Conservation (phyloP, 2,113 vertebrate genomes). For the Grus americana region DNA sequence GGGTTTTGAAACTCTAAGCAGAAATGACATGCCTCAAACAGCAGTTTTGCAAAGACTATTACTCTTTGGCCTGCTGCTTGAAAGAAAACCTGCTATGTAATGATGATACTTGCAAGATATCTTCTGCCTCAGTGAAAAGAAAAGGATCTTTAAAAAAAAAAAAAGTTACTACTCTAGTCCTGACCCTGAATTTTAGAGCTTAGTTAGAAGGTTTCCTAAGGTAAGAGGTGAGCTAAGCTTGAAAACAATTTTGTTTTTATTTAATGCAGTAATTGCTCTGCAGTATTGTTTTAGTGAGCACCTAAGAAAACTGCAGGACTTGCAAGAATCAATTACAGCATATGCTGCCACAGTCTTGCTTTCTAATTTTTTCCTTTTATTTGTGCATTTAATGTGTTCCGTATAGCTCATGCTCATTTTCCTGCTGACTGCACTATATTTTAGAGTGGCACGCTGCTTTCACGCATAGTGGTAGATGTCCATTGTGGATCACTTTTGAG, state of each 20-base stretch:
- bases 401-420: background rate
- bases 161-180: background rate
- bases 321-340: slow-evolving; percentile 7
- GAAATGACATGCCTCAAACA: background rate
- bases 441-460: background rate
- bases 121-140: background rate
- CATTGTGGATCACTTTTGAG: background rate
- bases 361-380: background rate
- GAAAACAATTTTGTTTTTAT: background rate
- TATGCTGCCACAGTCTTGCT: background rate
- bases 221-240: background rate
- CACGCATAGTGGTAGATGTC: background rate
- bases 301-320: slow-evolving; percentile 12
- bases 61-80: background rate
- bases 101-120: background rate
- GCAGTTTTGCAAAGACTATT: background rate
- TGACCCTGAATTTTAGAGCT: background rate
- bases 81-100: background rate
- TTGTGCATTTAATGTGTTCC: background rate
- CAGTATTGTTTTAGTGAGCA: background rate
- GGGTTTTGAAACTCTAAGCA: background rate
- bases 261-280: background rate
- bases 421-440: slow-evolving; percentile 35
- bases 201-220: background rate
- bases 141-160: background rate